These are phyloP conservation scores for Lycocorax pyrrhopterus DNA, from an alignment of 2,113 vertebrate genomes.

Conservation along the genomic window DNA sequence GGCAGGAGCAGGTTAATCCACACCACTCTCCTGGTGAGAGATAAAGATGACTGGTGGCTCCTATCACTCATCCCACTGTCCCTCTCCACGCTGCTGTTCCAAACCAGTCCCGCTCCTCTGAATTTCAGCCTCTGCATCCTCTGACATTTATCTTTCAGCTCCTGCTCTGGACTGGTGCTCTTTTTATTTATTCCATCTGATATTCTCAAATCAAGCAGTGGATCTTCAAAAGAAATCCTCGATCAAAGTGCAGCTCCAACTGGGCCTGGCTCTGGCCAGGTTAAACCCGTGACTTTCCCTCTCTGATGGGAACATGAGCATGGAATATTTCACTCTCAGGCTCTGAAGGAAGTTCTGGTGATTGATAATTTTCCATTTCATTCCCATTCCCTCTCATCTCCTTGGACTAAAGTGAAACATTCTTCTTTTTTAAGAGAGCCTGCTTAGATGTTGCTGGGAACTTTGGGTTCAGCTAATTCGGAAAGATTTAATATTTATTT, in stretches of 20 bases:
- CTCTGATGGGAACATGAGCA: neutral
- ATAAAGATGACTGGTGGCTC: neutral
- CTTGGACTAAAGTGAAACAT: neutral
- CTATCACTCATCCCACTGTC: neutral
- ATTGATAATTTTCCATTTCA: neutral
- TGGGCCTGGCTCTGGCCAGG: neutral
- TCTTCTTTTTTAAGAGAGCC: neutral
- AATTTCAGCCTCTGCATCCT: neutral
- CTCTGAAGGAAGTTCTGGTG: neutral
- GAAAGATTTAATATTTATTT: neutral
- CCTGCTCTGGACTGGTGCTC: neutral
- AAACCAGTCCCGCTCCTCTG: neutral
- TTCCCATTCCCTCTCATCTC: neutral
- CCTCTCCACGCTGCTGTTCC: neutral
- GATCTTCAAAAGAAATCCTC: conserved; percentile 6
- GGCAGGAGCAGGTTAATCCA: neutral
- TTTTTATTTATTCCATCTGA: conserved; percentile 28
- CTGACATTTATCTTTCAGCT: neutral
- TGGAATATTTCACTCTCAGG: neutral
- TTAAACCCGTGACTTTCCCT: neutral
- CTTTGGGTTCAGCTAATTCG: neutral
- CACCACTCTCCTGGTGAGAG: neutral
- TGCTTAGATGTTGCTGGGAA: neutral
- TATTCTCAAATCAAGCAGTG: neutral
- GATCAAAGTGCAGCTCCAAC: neutral